These are phyloP conservation scores for Melierax canorus DNA, from an alignment of 2,113 vertebrate genomes.

Conservation along the genomic window DNA sequence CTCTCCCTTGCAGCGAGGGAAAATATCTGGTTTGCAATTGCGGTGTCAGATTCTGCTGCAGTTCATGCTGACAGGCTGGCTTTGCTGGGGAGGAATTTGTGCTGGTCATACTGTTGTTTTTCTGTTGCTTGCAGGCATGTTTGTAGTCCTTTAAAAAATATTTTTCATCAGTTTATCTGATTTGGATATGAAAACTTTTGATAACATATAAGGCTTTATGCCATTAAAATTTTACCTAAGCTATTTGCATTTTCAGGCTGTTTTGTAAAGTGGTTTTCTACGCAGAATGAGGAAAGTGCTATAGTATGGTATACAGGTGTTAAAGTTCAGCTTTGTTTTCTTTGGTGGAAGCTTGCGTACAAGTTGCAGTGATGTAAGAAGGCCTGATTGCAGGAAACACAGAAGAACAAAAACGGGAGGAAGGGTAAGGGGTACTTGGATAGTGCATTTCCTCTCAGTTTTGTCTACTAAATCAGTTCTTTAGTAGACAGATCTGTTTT, in stretches of 20 bases:
- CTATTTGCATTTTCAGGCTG: not conserved
- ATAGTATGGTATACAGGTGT: not conserved
- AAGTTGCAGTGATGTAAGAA: not conserved
- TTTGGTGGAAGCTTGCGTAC: not conserved
- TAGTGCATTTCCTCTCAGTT: not conserved
- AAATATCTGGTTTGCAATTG: not conserved
- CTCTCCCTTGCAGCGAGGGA: not conserved
- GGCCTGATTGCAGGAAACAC: not conserved
- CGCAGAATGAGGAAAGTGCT: fast-evolving
- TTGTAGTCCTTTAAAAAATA: not conserved
- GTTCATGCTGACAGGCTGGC: not conserved
- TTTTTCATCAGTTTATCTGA: not conserved
- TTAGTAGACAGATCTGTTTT: not conserved
- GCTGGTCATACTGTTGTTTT: not conserved
- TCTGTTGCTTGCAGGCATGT: not conserved
- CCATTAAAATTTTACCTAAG: not conserved
- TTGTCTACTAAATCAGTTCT: not conserved
- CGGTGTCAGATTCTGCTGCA: not conserved
- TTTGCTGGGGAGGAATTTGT: not conserved
- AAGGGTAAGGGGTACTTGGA: not conserved
- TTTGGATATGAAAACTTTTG: not conserved
- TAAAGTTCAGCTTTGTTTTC: not conserved
- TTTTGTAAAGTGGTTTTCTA: not conserved
- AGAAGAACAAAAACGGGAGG: not conserved
- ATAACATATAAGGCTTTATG: not conserved